phyloP scores from a whole-genome alignment of 2,113 vertebrate genomes.

The Ammodytes dubius region DNA sequence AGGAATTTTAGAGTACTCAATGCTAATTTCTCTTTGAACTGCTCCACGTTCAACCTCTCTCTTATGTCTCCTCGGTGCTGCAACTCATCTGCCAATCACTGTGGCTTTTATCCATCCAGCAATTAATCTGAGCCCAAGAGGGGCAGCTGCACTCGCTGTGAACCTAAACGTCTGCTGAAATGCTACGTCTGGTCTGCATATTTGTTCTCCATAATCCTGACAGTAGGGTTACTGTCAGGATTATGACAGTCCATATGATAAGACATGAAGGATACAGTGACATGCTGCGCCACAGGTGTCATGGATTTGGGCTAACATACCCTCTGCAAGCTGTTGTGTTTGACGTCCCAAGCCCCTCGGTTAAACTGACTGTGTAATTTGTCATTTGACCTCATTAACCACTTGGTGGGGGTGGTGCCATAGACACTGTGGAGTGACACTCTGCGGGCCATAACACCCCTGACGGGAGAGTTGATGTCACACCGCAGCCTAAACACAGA shows the following conservation, averaged over 20 bases:
- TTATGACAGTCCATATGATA: slow-evolving; percentile 16
- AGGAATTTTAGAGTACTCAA: slow-evolving; percentile 13
- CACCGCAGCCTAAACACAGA: slow-evolving; percentile 7
- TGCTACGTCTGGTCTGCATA: slow-evolving; percentile 25
- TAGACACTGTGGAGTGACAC: slow-evolving; percentile 64
- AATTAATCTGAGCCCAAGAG: slow-evolving; percentile 69
- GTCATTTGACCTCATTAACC: slow-evolving; percentile 83
- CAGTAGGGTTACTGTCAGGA: too few relatives aligned
- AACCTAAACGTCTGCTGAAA: slow-evolving; percentile 59
- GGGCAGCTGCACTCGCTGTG: slow-evolving; percentile 66
- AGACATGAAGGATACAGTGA: slow-evolving; percentile 43
- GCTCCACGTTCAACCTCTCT: slow-evolving; percentile 37
- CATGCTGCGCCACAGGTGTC: slow-evolving; percentile 51
- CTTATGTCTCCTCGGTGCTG: slow-evolving; percentile 41
- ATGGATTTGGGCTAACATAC: slow-evolving; percentile 58
- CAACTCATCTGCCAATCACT: slow-evolving; percentile 71
- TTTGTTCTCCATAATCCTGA: slow-evolving; percentile 31
- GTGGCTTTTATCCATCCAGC: slow-evolving; percentile 67
- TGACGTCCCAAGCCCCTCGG: slow-evolving; percentile 45
- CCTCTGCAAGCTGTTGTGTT: slow-evolving; percentile 58
- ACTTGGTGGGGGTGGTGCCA: slow-evolving; percentile 55
- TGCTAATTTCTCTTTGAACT: slow-evolving; percentile 40
- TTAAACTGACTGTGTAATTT: slow-evolving; percentile 79
- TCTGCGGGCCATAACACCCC: slow-evolving; percentile 63
- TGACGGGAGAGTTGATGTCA: slow-evolving; percentile 32